Evolutionary conservation across 1,140 invertebrate species (phyloP).

Genomic region (Drosophila parvula): DNA sequence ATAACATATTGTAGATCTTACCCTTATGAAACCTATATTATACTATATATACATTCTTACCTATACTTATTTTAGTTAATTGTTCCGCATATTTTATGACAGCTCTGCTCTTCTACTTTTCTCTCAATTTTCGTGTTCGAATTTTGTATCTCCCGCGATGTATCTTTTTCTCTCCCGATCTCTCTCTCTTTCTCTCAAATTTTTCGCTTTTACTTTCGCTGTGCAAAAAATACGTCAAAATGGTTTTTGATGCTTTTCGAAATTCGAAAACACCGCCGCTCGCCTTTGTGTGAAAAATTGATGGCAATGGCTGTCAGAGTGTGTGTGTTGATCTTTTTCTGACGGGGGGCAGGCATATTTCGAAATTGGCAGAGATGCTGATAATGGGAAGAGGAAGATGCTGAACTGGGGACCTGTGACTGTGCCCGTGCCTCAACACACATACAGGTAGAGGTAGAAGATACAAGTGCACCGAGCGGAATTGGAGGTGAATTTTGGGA

Average conservation of each 20-base stretch:
- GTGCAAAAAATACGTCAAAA: slow-evolving; percentile 55
- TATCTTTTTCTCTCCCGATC: background rate
- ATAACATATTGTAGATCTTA: no score
- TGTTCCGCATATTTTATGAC: slow-evolving; percentile 36
- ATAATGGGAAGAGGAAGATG: slow-evolving; percentile 34
- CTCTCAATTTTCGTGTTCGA: slow-evolving; percentile 6
- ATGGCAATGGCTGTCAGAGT: slow-evolving; percentile 15
- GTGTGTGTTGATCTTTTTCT: slow-evolving; percentile 22
- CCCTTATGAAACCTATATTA: slow-evolving; percentile 1
- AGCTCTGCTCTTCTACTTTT: background rate
- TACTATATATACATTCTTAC: slow-evolving; percentile 6
- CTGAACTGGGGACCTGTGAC: slow-evolving; percentile 46
- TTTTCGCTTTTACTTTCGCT: slow-evolving; percentile 74
- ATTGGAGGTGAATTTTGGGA: background rate
- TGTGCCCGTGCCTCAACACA: slow-evolving; percentile 50
- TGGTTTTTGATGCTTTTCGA: slow-evolving; percentile 27
- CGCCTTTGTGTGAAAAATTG: slow-evolving; percentile 37
- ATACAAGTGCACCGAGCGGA: slow-evolving; percentile 25
- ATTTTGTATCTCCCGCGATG: background rate
- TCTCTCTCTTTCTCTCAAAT: background rate
- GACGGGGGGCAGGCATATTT: slow-evolving; percentile 69
- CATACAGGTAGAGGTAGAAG: slow-evolving; percentile 37
- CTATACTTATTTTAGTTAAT: slow-evolving; percentile 34
- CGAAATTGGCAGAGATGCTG: slow-evolving; percentile 65
- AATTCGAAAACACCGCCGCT: slow-evolving; percentile 33